phyloP scores from a whole-genome alignment of 1,140 invertebrate genomes.

The Neoseiulus cucumeris region DNA sequence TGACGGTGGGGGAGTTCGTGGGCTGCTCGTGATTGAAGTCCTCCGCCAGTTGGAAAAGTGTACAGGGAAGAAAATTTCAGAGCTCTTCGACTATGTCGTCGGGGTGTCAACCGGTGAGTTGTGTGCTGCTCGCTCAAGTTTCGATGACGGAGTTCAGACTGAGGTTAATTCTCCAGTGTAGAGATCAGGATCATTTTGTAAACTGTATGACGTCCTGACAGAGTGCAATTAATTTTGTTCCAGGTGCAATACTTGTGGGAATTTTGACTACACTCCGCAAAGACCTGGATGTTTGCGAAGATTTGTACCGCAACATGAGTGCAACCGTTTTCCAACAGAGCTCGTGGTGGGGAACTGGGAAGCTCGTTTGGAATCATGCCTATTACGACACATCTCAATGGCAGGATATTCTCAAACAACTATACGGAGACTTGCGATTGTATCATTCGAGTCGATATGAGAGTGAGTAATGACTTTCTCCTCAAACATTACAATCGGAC shows the following conservation, averaged over 20 bases:
- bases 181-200: slow-evolving; percentile 17
- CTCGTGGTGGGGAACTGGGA: slow-evolving; percentile 47
- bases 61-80: slow-evolving; percentile 37
- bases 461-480: slow-evolving; percentile 23
- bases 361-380: slow-evolving; percentile 59
- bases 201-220: slow-evolving; percentile 4
- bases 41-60: slow-evolving; percentile 49
- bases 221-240: background rate
- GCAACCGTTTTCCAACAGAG: slow-evolving; percentile 48
- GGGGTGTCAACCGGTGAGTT: slow-evolving; percentile 68
- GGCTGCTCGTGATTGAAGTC: slow-evolving; percentile 57
- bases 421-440: slow-evolving; percentile 41
- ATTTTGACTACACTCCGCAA: slow-evolving; percentile 35
- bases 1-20: slow-evolving; percentile 68
- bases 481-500: background rate
- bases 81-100: slow-evolving; percentile 67
- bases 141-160: no score
- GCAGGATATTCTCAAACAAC: slow-evolving; percentile 50
- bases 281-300: slow-evolving; percentile 39
- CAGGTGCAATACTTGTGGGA: slow-evolving; percentile 20
- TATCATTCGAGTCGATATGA: slow-evolving; percentile 41
- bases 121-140: no score
- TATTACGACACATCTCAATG: slow-evolving; percentile 73
- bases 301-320: slow-evolving; percentile 46
- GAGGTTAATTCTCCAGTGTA: slow-evolving; percentile 40